Conservation (phyloP, 2,888 invertebrate genomes). For the Drosophila eohydei region DNA sequence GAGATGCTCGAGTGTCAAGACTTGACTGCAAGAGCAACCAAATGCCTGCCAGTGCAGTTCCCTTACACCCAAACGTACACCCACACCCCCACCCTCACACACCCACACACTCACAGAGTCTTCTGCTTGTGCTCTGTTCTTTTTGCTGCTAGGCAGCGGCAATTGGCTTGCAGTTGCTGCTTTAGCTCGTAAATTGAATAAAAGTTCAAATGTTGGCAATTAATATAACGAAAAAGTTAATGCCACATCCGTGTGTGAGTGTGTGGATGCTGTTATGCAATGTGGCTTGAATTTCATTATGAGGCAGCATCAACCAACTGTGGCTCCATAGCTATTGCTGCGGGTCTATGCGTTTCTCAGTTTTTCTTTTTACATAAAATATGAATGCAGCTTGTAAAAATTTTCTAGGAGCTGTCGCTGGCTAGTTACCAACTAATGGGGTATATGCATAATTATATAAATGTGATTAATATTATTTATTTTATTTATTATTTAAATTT, state of each 20-base stretch:
- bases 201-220: conserved; percentile 84
- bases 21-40: conserved; percentile 54
- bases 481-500: not conserved
- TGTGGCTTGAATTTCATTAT: conserved; percentile 16
- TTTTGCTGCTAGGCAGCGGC: conserved; percentile 40
- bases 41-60: conserved; percentile 41
- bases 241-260: conserved; percentile 35
- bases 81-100: conserved; percentile 3
- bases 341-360: not conserved
- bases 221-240: conserved; percentile 83
- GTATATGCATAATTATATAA: not conserved
- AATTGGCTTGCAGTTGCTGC: conserved; percentile 41
- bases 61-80: conserved; percentile 14
- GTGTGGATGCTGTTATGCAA: conserved; percentile 18
- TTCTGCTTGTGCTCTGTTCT: conserved; percentile 4
- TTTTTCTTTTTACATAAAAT: conserved; percentile 5
- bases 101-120: not conserved
- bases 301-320: conserved; percentile 43
- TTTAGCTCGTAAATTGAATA: conserved; percentile 83
- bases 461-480: not conserved
- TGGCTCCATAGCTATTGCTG: conserved; percentile 18
- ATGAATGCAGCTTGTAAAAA: conserved; percentile 4
- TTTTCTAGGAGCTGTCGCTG: not conserved
- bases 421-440: not conserved
- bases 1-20: conserved; percentile 23